A percentile compares a stretch with the other conserved stretches of the same genome.
phyloP scores from a whole-genome alignment of 2,888 invertebrate species.

The Amphipyra berbera region DNA sequence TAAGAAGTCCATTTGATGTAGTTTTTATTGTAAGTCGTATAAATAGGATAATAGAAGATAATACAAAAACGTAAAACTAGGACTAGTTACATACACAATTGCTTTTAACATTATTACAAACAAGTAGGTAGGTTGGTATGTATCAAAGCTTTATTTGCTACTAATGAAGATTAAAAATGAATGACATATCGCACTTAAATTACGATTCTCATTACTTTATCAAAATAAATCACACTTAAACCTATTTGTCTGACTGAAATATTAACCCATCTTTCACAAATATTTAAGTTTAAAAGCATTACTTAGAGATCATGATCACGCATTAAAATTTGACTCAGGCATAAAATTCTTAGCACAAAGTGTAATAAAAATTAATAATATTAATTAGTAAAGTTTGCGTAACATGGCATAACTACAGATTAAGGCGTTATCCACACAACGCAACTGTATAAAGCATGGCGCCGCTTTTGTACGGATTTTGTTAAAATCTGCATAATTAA shows the following conservation, averaged over 20 bases:
- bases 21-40: conserved; percentile 9
- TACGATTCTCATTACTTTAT: conserved; percentile 9
- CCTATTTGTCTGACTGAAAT: conserved; percentile 10
- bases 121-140: no score
- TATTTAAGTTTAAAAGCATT: conserved; percentile 28
- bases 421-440: conserved; percentile 55
- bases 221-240: conserved; percentile 12
- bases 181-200: background rate
- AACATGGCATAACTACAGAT: conserved; percentile 50
- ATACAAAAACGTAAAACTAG: background rate
- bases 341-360: conserved; percentile 38
- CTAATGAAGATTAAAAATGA: background rate
- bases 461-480: conserved; percentile 66
- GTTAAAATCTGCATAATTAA: conserved; percentile 80
- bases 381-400: conserved; percentile 44
- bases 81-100: background rate
- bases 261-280: conserved; percentile 14
- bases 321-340: conserved; percentile 17
- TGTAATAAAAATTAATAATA: conserved; percentile 46
- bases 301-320: conserved; percentile 29
- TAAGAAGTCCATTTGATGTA: conserved; percentile 16
- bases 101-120: conserved; percentile 34
- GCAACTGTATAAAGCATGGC: conserved; percentile 55
- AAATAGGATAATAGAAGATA: background rate
- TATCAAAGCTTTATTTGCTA: background rate